phyloP scores from a whole-genome alignment of 2,797 vertebrate species.

The Pygocentrus nattereri region DNA sequence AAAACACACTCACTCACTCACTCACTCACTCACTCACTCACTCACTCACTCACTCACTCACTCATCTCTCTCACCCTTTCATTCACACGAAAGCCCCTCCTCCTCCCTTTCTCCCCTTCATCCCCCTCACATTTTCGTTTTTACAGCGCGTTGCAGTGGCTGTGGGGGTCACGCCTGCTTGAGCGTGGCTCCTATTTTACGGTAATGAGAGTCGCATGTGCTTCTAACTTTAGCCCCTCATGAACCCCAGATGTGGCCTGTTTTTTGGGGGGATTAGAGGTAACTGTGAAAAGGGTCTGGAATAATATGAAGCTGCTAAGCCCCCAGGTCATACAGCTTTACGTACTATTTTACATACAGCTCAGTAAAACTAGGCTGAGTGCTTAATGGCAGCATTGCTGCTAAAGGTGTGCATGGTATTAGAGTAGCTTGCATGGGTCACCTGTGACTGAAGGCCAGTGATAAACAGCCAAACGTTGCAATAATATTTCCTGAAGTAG shows the following conservation, averaged over 20 bases:
- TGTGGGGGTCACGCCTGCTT: slow-evolving; percentile 68
- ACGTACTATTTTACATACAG: background rate
- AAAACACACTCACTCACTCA: background rate
- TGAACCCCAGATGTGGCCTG: slow-evolving; percentile 76
- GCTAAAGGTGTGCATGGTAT: background rate
- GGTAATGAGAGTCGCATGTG: slow-evolving; percentile 78
- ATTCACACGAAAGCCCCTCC: slow-evolving; percentile 16
- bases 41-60: slow-evolving; percentile 16
- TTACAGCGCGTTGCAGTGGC: slow-evolving; percentile 49
- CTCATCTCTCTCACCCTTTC: slow-evolving; percentile 40
- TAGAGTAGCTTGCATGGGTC: background rate
- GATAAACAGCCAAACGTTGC: background rate
- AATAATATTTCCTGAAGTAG: background rate
- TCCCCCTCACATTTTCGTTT: slow-evolving; percentile 31
- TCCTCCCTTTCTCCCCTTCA: slow-evolving; percentile 24
- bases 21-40: slow-evolving; percentile 35
- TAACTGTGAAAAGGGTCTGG: slow-evolving; percentile 53
- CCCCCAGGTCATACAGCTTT: too few relatives aligned
- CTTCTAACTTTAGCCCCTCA: slow-evolving; percentile 73
- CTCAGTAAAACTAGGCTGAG: background rate
- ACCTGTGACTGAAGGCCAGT: background rate
- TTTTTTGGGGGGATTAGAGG: slow-evolving; percentile 65
- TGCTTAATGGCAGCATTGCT: background rate
- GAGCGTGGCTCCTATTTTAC: slow-evolving; percentile 72
- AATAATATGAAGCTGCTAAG: slow-evolving; percentile 58